Conservation (phyloP, 2,888 invertebrate species). For the Lysandra bellargus region DNA sequence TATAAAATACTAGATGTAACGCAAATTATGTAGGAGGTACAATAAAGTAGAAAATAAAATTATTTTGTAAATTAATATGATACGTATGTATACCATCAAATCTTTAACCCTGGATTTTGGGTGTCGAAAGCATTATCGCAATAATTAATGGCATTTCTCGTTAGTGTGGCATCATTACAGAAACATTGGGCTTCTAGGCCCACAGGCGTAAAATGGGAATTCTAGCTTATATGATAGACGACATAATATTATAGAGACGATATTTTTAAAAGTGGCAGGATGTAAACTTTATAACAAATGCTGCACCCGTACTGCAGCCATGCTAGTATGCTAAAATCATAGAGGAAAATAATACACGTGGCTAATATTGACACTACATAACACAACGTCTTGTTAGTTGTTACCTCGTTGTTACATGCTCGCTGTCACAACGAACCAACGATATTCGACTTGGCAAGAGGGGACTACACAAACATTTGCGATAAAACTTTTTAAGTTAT, state of each 20-base stretch:
- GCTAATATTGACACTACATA: slow-evolving; percentile 33
- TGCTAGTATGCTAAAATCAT: neutral
- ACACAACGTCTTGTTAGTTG: neutral
- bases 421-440: neutral
- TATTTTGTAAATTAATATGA: too few relatives aligned
- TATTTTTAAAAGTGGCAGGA: neutral
- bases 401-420: neutral
- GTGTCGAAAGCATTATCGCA: too few relatives aligned
- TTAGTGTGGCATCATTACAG: too few relatives aligned
- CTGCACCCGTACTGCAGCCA: neutral
- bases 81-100: too few relatives aligned
- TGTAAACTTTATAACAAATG: neutral
- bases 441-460: neutral
- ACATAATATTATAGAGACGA: neutral
- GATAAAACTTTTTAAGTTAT: neutral
- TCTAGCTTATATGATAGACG: too few relatives aligned
- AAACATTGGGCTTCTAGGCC: neutral
- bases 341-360: too few relatives aligned
- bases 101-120: too few relatives aligned
- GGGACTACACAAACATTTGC: slow-evolving; percentile 1
- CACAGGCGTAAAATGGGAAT: too few relatives aligned
- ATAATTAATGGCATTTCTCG: too few relatives aligned
- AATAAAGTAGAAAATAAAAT: too few relatives aligned
- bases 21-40: neutral
- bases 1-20: slow-evolving; percentile 27